A percentile compares a stretch with the other conserved stretches of the same genome.
Conservation (phyloP, 1,140 invertebrate genomes). For the Chironomus striatipennis region DNA sequence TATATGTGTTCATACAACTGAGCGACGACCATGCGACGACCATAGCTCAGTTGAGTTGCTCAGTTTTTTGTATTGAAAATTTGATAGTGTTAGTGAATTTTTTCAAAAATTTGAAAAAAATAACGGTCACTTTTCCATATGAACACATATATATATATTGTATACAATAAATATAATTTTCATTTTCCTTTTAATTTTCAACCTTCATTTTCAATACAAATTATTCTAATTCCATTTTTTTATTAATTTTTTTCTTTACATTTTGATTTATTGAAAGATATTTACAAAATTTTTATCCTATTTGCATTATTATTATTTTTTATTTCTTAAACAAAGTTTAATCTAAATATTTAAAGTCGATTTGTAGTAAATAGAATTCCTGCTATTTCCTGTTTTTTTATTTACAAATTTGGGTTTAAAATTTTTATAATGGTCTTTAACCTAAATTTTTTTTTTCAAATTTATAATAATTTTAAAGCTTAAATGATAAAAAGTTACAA, state of each 20-base stretch:
- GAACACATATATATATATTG: too few relatives aligned
- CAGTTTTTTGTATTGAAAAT: too few relatives aligned
- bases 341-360: too few relatives aligned
- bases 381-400: neutral
- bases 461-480: neutral
- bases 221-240: neutral
- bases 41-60: too few relatives aligned
- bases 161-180: slow-evolving; percentile 15
- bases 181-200: neutral
- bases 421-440: neutral
- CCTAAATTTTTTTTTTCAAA: neutral
- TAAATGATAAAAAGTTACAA: too few relatives aligned
- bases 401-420: neutral
- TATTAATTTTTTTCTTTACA: neutral
- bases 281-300: neutral
- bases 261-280: neutral
- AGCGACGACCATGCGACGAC: too few relatives aligned
- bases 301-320: too few relatives aligned
- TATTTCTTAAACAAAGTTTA: neutral
- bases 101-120: too few relatives aligned
- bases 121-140: too few relatives aligned
- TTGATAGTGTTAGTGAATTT: too few relatives aligned
- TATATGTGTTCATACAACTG: too few relatives aligned
- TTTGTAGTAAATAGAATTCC: neutral
- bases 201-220: too few relatives aligned